Base-by-base conservation (phyloP, 2,888 invertebrate genomes). In the Cephus pulcher region DNA sequence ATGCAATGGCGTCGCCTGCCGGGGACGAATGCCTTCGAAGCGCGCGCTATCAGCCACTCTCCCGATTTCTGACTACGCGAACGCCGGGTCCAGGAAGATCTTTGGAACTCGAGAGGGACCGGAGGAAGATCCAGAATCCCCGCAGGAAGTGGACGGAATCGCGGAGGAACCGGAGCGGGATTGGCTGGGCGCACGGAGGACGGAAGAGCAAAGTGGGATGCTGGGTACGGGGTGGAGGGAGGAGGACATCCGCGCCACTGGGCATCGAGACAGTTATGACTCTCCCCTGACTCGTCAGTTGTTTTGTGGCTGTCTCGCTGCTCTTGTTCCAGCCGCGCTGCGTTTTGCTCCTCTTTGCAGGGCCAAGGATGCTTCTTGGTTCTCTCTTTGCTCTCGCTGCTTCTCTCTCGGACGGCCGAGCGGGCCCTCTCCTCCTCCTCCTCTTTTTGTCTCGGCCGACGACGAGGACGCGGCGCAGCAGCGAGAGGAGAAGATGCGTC, bases 191-290 rank as follows among this genome's bases (percentile, higher is more conserved):
- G 4, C 40, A 15, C 40, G 15, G 40, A 40, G 40, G 40, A 40
- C 40, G 40, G 40, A 40, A 40, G 40, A 40, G 12, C 6, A 1
- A 40, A 15, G 40, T 40, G 40, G 15, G 15, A 40, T 15, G 15
- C 15, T 40, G 40, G 0, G 15, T n/a, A 6, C 70, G 70, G 15
- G 30, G 30, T 0, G 15, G 9, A 32, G 12, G 32, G 70, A 30
- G 40, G 84, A 85, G 86, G 87, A 88, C 86, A 88, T 88, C 89
- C 87, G 87, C 87, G 87, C 88, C 88, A 89, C 87, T 88, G 87
- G 89, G 82, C 86, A 87, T 86, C 88, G 85, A 89, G 89, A 89
- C 89, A 90, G 90, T 90, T 90, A 90, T 90, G 89, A 89, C 89
- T 89, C 88, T 88, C 82, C 86, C 85, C 83, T 83, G 84, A 84